Evolutionary conservation across 2,888 invertebrate species (phyloP).

Genomic region (Maniola hyperantus): DNA sequence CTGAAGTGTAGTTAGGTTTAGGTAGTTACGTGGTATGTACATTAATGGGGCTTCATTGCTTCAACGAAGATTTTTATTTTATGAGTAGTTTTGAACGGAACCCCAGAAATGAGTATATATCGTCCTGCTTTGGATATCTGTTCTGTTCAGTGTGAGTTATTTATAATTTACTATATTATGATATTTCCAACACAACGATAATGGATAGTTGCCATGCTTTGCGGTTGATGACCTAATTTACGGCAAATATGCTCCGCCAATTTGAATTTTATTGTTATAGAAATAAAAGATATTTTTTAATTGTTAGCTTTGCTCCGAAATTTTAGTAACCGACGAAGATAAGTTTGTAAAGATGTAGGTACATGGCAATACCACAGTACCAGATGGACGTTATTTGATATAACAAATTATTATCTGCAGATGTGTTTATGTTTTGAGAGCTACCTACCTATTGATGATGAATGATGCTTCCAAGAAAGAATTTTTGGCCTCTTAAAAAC

Average conservation of each 20-base stretch:
- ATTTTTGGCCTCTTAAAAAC: no score
- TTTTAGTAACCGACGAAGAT: neutral
- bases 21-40: no score
- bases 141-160: neutral
- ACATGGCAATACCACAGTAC: neutral
- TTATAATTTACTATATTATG: neutral
- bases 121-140: neutral
- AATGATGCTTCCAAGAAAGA: no score
- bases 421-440: neutral
- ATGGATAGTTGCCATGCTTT: neutral
- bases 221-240: neutral
- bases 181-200: neutral
- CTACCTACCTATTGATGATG: no score
- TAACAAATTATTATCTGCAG: neutral
- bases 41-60: no score
- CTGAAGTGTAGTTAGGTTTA: no score
- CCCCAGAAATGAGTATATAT: no score
- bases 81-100: no score
- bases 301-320: neutral
- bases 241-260: neutral
- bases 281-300: no score
- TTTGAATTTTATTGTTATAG: neutral
- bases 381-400: conserved; percentile 3
- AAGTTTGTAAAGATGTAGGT: neutral
- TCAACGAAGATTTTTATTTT: no score